Evolutionary conservation across 2,797 vertebrate genomes (phyloP), one percentile per base, ranked within the genome.

Genomic region (Xiphophorus birchmanni): DNA sequence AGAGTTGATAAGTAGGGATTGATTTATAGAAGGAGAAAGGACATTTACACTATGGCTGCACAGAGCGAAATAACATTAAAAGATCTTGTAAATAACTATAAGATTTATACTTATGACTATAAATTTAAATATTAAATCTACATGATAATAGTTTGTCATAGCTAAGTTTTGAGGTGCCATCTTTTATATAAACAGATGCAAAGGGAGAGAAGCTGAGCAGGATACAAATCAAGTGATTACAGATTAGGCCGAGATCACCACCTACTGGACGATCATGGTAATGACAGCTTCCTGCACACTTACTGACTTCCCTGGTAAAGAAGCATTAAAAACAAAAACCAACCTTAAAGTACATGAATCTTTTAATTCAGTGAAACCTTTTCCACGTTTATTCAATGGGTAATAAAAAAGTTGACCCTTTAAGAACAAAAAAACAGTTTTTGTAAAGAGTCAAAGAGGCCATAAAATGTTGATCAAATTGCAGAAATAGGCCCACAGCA

Each of bases 241-340:
- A 82, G 69, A 75, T 79, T 78, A 82, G 80, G 21, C 32, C 78
- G 86, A 91, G 81, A 88, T 85, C 87, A 86, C 91, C 95, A 91
- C 83, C 95, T 95, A 87, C 86, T 96, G 95, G 91, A 74, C 56
- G 90, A 75, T 52, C 3, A 37, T 42, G 37, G 69, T 71, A 23
- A 90, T 75, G 23, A 78, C 83, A 50, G 52, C 37, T 67, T 69
- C 37, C 65, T 26, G 37, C 4, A 42, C 21, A 42, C 35, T 69
- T 13, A 1, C 1, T 69, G 37, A 69, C 65, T 23, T 42, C 4
- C 2, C 18, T 42, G 37, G 10, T 69, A 69, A 23, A 40, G 32
- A 69, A 67, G 35, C 4, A 26, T 40, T 52, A n/a, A 58, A 58
- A 60, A 29, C 3, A n/a, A 54, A 54, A 42, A 40, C 26, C 21